These are phyloP conservation scores for Thalassoma bifasciatum DNA, from an alignment of 2,113 vertebrate species.

Conservation along the genomic window DNA sequence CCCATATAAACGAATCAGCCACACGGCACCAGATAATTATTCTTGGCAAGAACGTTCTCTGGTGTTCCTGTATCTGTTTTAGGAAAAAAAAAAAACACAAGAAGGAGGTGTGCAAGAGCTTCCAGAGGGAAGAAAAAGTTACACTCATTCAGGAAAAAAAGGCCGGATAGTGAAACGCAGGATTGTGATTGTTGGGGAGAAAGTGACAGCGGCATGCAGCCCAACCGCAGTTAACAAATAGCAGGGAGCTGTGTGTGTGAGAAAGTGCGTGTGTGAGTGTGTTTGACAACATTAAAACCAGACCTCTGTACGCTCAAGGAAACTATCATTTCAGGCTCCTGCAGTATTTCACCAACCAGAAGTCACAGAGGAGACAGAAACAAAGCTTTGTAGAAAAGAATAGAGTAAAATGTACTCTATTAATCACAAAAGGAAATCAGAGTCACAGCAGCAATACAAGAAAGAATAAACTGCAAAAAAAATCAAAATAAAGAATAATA, in stretches of 20 bases:
- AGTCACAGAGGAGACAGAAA: conserved; percentile 38
- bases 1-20: conserved; percentile 30
- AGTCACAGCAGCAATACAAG: too few species aligned
- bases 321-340: conserved; percentile 33
- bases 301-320: conserved; percentile 22
- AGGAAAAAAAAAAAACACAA: conserved; percentile 26
- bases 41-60: conserved; percentile 1
- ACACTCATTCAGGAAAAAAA: conserved; percentile 32
- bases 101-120: not conserved
- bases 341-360: conserved; percentile 18
- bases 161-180: conserved; percentile 10
- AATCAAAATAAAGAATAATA: too few species aligned
- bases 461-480: too few species aligned
- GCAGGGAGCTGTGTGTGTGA: conserved; percentile 12
- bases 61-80: conserved; percentile 4
- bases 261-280: not conserved
- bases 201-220: conserved; percentile 44
- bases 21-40: not conserved
- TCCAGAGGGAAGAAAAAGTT: conserved; percentile 6
- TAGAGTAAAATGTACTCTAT: too few species aligned
- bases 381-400: too few species aligned
- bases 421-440: too few species aligned
- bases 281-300: conserved; percentile 60
- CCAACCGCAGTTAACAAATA: conserved; percentile 55
- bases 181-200: conserved; percentile 34